Conservation (phyloP, 2,113 vertebrate genomes). For the Panurus biarmicus region DNA sequence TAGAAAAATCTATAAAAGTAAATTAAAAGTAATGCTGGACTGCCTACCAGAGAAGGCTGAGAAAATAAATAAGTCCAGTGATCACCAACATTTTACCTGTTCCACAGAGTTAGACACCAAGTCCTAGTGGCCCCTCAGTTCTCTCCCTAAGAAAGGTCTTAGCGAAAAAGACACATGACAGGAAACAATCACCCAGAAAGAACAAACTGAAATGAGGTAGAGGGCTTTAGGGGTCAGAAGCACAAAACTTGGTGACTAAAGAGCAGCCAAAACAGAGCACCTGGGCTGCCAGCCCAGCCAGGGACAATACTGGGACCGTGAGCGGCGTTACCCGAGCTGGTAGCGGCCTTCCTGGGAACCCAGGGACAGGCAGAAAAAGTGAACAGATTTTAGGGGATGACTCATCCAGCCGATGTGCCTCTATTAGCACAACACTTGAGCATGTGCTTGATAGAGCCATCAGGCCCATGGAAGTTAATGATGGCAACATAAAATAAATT, state of each 20-base stretch:
- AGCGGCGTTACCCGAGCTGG: background rate
- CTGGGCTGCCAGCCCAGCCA: background rate
- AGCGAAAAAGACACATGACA: background rate
- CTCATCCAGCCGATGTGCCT: constrained; percentile 20
- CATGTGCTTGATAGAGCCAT: constrained; percentile 24
- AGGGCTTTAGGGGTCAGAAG: background rate
- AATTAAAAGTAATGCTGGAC: background rate
- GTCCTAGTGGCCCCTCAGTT: background rate
- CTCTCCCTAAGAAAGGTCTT: background rate
- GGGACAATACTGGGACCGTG: background rate
- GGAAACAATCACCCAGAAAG: background rate
- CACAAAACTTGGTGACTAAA: background rate
- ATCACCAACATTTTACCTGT: background rate
- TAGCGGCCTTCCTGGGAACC: background rate
- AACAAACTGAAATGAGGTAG: background rate
- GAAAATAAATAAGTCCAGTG: background rate
- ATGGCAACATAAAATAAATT: background rate
- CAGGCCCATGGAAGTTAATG: constrained; percentile 29
- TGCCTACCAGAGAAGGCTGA: background rate
- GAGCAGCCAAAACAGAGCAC: background rate
- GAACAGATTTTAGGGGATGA: constrained; percentile 48
- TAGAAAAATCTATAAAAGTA: background rate
- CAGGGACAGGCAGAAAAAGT: background rate
- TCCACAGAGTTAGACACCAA: background rate
- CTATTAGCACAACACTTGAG: constrained; percentile 47